Base-by-base conservation (phyloP, 2,888 invertebrate species). In the Apamea epomidion region DNA sequence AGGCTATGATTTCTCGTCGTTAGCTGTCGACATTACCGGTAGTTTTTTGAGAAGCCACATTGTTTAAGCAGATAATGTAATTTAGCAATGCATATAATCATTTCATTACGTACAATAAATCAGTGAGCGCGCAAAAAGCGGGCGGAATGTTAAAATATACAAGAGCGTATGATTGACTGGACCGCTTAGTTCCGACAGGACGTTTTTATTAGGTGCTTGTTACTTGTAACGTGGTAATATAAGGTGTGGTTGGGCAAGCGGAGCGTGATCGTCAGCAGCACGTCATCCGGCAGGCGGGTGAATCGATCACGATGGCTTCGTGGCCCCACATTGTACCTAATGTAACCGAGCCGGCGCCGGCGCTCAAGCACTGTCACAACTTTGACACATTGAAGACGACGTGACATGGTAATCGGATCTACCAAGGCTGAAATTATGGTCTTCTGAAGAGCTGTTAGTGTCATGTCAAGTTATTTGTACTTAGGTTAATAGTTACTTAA, bases 171-270 rank as follows among this genome's bases (percentile, higher is more conserved):
- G 81, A 83, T 87, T 77, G 79, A 86, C 58, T 78, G 72, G 58
- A 83, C 76, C 77, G 77, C 69, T 73, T 76, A 81, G 84, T 90
- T 91, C 91, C 87, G 91, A 86, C 90, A 89, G 79, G 86, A 78
- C 54, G 82, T 90, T 90, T 90, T 89, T 89, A 64, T 62, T 80
- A 18, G 68, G 67, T 75, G 45, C 58, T 84, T 80, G 75, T 82
- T 82, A 80, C 62, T 74, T 71, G 68, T 71, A 74, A 64, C 64
- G 77, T 83, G 76, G 78, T 83, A 82, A 76, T 85, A 51, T 83
- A 80, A 81, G 82, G 82, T 74, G 74, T 74, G 84, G 78, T 88
- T 84, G 72, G 54, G 82, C 72, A 85, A 87, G 74, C 79, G 75
- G 80, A 82, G 85, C 89, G 86, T 91, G 88, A 81, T 84, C 37